Conservation (phyloP, 2,113 vertebrate genomes). For the Platichthys stellatus region DNA sequence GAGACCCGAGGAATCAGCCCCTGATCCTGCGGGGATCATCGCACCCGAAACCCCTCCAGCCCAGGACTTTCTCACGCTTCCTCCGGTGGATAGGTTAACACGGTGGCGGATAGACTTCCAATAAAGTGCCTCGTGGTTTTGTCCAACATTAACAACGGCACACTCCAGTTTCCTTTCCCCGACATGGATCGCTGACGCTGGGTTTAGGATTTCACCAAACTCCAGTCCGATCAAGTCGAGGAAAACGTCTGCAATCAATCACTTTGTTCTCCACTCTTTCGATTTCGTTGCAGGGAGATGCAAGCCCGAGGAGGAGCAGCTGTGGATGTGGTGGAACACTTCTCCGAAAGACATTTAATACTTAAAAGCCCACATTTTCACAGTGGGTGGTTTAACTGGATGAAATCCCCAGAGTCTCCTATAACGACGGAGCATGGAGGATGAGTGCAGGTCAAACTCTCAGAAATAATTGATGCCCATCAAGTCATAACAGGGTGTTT, state of each 20-base stretch:
- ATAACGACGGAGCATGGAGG: background rate
- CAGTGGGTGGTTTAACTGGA: background rate
- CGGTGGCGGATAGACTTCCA: conserved; percentile 33
- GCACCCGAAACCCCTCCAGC: conserved; percentile 11
- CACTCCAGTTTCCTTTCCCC: conserved; percentile 62
- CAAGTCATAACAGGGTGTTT: background rate
- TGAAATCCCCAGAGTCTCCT: background rate
- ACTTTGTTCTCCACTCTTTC: conserved; percentile 61
- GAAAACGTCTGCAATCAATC: conserved; percentile 73
- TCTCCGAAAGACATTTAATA: background rate
- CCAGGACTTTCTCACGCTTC: conserved; percentile 11
- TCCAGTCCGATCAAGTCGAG: conserved; percentile 72
- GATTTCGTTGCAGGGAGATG: conserved; percentile 53
- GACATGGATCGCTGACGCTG: conserved; percentile 71
- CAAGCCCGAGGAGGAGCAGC: background rate
- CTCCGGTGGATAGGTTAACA: conserved; percentile 21
- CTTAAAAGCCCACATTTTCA: background rate
- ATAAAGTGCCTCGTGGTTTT: conserved; percentile 40
- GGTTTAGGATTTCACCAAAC: conserved; percentile 73
- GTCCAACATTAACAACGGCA: conserved; percentile 57
- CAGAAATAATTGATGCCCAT: background rate
- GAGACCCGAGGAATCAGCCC: conserved; percentile 20
- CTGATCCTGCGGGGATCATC: conserved; percentile 25
- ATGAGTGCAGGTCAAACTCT: background rate
- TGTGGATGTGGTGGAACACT: background rate